phyloP scores from a whole-genome alignment of 1,140 invertebrate species.

The Galleria mellonella region DNA sequence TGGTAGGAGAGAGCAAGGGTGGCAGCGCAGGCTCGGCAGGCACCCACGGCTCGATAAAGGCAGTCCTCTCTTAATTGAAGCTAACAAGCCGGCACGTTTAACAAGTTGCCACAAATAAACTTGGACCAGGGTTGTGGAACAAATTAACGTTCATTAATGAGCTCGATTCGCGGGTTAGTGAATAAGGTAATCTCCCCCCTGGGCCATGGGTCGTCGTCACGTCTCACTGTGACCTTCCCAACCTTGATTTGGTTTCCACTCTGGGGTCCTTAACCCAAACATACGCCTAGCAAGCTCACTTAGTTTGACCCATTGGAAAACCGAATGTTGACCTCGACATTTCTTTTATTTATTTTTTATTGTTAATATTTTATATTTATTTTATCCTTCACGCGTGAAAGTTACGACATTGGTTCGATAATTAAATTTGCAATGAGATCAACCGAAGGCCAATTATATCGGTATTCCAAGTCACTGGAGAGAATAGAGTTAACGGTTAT shows the following conservation, averaged over 20 bases:
- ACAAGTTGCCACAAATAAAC: conserved; percentile 45
- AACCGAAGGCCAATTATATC: conserved; percentile 23
- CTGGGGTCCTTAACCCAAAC: conserved; percentile 72
- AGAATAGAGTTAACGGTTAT: conserved; percentile 52
- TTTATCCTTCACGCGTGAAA: conserved; percentile 1
- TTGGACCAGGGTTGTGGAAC: conserved; percentile 36
- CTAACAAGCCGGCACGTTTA: conserved; percentile 51
- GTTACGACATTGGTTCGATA: conserved; percentile 1
- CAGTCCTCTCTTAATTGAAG: conserved; percentile 49
- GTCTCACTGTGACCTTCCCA: conserved; percentile 78
- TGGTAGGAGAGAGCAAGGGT: conserved; percentile 41
- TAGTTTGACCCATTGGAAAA: conserved; percentile 48
- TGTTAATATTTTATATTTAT: too few species aligned
- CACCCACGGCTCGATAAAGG: conserved; percentile 69
- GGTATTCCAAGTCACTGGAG: conserved; percentile 61
- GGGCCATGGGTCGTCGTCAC: conserved; percentile 70
- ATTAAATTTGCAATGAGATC: conserved; percentile 3
- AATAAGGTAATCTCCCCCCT: conserved; percentile 43
- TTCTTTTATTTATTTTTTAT: not conserved
- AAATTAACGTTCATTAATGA: conserved; percentile 41
- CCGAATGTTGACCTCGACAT: conserved; percentile 29
- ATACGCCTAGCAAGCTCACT: conserved; percentile 48
- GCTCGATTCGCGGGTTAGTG: conserved; percentile 36
- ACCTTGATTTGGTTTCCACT: conserved; percentile 85
- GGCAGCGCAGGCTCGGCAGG: conserved; percentile 44